These are phyloP conservation scores for Abscondita cerata DNA, from an alignment of 2,888 invertebrate species.

Conservation along the genomic window DNA sequence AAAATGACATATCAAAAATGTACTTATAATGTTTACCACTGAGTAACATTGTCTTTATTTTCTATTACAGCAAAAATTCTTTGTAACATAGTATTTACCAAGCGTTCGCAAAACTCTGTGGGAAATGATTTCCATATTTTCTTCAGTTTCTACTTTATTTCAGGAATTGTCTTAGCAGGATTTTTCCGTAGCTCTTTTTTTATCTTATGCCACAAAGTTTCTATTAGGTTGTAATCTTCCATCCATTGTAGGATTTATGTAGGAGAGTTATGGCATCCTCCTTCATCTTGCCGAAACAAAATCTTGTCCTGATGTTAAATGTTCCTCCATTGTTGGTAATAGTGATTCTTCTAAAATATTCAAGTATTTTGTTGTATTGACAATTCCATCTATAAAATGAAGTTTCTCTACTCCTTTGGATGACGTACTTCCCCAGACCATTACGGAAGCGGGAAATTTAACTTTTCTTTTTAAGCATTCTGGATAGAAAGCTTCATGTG, in stretches of 20 bases:
- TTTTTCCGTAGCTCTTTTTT: slow-evolving; percentile 6
- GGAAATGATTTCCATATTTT: slow-evolving; percentile 18
- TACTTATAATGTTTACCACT: neutral
- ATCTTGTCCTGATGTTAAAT: too few relatives aligned
- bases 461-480: slow-evolving; percentile 29
- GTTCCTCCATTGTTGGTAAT: neutral
- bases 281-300: too few relatives aligned
- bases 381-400: slow-evolving; percentile 13
- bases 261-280: too few relatives aligned
- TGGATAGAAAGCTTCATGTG: slow-evolving; percentile 24
- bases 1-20: neutral
- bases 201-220: slow-evolving; percentile 18
- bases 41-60: too few relatives aligned
- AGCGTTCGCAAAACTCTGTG: neutral
- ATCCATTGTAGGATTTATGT: too few relatives aligned
- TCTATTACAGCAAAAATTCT: too few relatives aligned
- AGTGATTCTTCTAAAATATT: slow-evolving; percentile 1
- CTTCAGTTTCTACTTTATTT: neutral
- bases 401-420: slow-evolving; percentile 8
- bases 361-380: slow-evolving; percentile 11
- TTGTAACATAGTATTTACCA: neutral
- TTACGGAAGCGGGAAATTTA: slow-evolving; percentile 29
- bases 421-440: slow-evolving; percentile 16
- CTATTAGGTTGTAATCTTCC: slow-evolving; percentile 15
- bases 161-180: slow-evolving; percentile 12